A percentile compares a stretch with the other conserved stretches of the same genome.
Conservation (phyloP, 2,888 invertebrate genomes). For the Rhorus exstirpatorius region DNA sequence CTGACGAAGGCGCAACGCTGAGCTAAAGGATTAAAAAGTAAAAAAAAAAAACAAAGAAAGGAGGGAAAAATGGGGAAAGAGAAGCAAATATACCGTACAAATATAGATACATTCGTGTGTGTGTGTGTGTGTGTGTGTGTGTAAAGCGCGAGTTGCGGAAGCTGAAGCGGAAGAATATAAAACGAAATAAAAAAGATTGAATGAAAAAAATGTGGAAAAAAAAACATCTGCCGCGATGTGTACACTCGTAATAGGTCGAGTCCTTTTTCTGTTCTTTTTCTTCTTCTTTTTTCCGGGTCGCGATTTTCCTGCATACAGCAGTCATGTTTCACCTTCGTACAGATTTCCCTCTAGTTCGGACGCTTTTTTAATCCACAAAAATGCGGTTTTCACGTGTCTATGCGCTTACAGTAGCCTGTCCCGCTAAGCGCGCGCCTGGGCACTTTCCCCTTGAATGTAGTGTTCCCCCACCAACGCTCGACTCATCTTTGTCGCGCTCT, state of each 20-base stretch:
- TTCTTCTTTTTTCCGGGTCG: background rate
- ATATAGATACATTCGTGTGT: slow-evolving; percentile 11
- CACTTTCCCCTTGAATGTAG: no score
- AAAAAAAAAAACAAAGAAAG: slow-evolving; percentile 15
- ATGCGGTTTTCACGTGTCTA: slow-evolving; percentile 2
- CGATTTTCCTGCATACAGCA: slow-evolving; percentile 36
- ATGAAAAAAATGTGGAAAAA: slow-evolving; percentile 30
- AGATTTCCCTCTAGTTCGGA: slow-evolving; percentile 28
- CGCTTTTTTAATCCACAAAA: slow-evolving; percentile 59
- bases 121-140: background rate
- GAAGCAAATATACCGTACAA: slow-evolving; percentile 40
- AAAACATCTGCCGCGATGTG: slow-evolving; percentile 58
- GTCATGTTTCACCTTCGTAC: slow-evolving; percentile 39
- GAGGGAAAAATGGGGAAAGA: background rate
- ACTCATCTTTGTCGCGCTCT: no score
- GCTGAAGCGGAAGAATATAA: slow-evolving; percentile 9
- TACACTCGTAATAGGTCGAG: background rate
- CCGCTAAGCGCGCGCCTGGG: no score
- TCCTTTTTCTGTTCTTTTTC: background rate
- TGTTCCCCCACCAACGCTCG: no score
- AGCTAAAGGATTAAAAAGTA: slow-evolving; percentile 35
- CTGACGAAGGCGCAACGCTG: slow-evolving; percentile 42
- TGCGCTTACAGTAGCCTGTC: no score
- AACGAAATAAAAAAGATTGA: slow-evolving; percentile 12
- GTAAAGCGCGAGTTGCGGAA: slow-evolving; percentile 2